Base-by-base conservation (phyloP, 2,888 invertebrate species). In the Lycocerus yunnanus region DNA sequence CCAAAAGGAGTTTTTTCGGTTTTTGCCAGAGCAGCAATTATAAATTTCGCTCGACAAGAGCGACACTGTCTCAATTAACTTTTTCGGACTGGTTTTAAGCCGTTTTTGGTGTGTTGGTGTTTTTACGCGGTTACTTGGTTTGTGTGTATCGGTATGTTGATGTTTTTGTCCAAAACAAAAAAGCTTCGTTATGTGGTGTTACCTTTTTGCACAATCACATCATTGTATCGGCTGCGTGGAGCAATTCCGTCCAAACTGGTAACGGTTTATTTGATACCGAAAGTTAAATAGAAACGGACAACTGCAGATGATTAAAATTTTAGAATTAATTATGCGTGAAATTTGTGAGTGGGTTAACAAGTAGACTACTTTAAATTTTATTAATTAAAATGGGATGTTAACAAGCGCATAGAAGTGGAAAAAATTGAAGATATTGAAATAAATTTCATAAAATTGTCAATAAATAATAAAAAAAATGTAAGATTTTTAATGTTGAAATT, bases 31-130 rank as follows among this genome's bases (percentile, higher is more conserved):
- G 74, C 69, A 77, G 78, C 79, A 80, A 79, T 79, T 79, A 80
- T 78, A 78, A 77, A 76, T 58, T 71, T 70, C 71, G n/a, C n/a
- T n/a, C 43, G 43, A 43, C 43, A 43, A 43, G 43, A n/a, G 79
- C 74, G 78, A 77, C 79, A 79, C 78, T 79, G 81, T 80, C 82
- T 83, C 81, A 83, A 83, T 83, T 82, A 82, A 82, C 79, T 83
- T 82, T 82, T 82, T 82, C 43, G n/a, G 43, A 74, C 74, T 78
- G 73, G 78, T 74, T 78, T 71, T 73, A 72, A 59, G 74, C 81
- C 81, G 80, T 80, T 81, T 79, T 80, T 77, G 79, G 80, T 68
- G 61, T 77, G 78, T 78, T 21, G 66, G 13, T 20, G 24, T 24
- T 69, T 18, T 66, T 43, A 43, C 43, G 43, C 43, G 43, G 43